Percentiles rank a stretch among this genome's conserved stretches.
Conservation (phyloP, 2,113 vertebrate species). For the Eptesicus fuscus region DNA sequence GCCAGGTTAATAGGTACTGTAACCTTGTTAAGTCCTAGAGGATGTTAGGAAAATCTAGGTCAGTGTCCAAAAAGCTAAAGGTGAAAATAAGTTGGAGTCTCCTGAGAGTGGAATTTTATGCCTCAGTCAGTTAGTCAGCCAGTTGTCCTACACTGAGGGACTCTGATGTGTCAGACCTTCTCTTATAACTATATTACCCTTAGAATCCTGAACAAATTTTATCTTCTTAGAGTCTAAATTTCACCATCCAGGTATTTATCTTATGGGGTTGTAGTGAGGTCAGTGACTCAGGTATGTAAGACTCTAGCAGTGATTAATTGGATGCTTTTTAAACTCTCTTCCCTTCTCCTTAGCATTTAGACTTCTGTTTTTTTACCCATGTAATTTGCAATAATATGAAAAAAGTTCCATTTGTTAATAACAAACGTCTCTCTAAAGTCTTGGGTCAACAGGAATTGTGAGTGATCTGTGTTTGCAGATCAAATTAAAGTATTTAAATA, state of each 20-base stretch:
- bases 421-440: background rate
- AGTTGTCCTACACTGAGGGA: background rate
- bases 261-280: background rate
- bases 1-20: background rate
- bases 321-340: background rate
- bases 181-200: background rate
- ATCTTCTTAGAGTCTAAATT: background rate
- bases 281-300: background rate
- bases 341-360: background rate
- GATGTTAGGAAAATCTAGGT: background rate
- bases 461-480: conserved; percentile 25
- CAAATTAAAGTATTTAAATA: conserved; percentile 62
- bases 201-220: background rate
- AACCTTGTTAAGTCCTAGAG: background rate
- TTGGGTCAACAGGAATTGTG: conserved; percentile 33
- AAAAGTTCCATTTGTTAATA: conserved; percentile 8
- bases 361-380: background rate
- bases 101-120: background rate
- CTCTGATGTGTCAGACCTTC: background rate
- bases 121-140: background rate
- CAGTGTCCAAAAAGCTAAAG: background rate
- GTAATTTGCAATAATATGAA: background rate
- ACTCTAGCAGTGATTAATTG: background rate
- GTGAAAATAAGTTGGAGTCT: background rate
- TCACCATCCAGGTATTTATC: background rate